These are phyloP conservation scores for Alethe diademata DNA, from an alignment of 2,113 vertebrate genomes.

Conservation along the genomic window DNA sequence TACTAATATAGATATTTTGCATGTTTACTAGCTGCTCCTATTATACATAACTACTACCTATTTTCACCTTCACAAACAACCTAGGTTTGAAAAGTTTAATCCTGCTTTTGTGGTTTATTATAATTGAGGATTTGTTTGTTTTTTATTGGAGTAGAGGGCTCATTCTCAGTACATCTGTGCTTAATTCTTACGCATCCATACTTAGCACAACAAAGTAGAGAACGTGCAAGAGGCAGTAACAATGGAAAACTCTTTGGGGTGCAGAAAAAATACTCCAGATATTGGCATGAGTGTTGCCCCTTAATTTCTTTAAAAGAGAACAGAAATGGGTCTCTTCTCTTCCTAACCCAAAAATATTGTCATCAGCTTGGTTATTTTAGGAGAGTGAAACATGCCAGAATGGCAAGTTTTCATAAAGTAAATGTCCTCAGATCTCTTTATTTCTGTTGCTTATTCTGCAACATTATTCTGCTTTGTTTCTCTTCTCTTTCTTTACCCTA, in stretches of 20 bases:
- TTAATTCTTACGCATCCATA: not conserved
- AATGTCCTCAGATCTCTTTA: not conserved
- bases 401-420: conserved; percentile 1
- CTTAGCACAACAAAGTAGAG: conserved; percentile 37
- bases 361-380: not conserved
- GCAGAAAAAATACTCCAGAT: not conserved
- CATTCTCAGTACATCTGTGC: not conserved
- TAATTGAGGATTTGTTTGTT: not conserved
- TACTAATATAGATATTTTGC: not conserved
- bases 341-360: not conserved
- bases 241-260: not conserved
- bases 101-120: not conserved
- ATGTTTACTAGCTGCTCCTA: not conserved
- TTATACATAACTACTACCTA: not conserved
- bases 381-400: conserved; percentile 36
- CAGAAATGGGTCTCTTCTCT: not conserved
- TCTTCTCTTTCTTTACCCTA: not conserved
- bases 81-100: not conserved
- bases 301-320: conserved; percentile 26
- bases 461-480: not conserved
- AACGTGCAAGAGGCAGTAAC: not conserved
- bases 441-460: not conserved
- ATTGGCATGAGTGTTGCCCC: not conserved
- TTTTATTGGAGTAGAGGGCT: not conserved
- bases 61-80: not conserved